Conservation (phyloP, 2,113 vertebrate species). For the Oncorhynchus mykiss region DNA sequence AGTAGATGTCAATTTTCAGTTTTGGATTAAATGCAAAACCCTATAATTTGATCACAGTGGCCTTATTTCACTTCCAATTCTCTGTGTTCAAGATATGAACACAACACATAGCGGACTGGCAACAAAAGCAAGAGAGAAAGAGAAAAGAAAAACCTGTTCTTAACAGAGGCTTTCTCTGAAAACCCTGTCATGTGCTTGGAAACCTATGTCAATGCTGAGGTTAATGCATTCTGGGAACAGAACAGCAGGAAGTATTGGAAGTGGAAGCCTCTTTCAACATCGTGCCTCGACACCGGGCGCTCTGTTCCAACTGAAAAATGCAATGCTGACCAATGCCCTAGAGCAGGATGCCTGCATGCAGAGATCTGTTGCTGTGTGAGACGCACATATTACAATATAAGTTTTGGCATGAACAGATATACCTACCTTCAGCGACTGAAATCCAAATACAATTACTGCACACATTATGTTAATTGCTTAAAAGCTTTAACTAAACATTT, state of each 20-base stretch:
- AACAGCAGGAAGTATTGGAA: slow-evolving; percentile 40
- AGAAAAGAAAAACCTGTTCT: slow-evolving; percentile 25
- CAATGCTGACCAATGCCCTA: too few species aligned
- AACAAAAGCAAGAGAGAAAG: slow-evolving; percentile 31
- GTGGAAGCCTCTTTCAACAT: slow-evolving; percentile 46
- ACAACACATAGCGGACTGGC: slow-evolving; percentile 12
- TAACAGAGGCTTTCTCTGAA: slow-evolving; percentile 29
- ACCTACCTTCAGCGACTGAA: too few species aligned
- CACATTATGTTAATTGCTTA: too few species aligned
- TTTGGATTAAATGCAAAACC: slow-evolving; percentile 33
- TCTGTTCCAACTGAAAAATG: too few species aligned
- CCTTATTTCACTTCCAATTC: slow-evolving; percentile 30
- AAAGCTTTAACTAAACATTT: too few species aligned
- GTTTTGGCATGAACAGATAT: too few species aligned
- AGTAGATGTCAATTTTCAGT: slow-evolving; percentile 18
- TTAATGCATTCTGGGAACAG: slow-evolving; percentile 31
- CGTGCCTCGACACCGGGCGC: slow-evolving; percentile 7
- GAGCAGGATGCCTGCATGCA: too few species aligned
- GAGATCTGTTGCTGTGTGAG: too few species aligned
- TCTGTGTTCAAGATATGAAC: slow-evolving; percentile 27
- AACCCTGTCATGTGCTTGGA: slow-evolving; percentile 33
- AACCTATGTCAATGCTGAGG: slow-evolving; percentile 14
- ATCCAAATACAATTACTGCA: too few species aligned
- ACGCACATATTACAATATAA: too few species aligned
- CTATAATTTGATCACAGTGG: slow-evolving; percentile 16